Percentiles rank a stretch among this genome's conserved stretches.
Conservation (phyloP, 2,797 vertebrate species). For the Neosalanx taihuensis region DNA sequence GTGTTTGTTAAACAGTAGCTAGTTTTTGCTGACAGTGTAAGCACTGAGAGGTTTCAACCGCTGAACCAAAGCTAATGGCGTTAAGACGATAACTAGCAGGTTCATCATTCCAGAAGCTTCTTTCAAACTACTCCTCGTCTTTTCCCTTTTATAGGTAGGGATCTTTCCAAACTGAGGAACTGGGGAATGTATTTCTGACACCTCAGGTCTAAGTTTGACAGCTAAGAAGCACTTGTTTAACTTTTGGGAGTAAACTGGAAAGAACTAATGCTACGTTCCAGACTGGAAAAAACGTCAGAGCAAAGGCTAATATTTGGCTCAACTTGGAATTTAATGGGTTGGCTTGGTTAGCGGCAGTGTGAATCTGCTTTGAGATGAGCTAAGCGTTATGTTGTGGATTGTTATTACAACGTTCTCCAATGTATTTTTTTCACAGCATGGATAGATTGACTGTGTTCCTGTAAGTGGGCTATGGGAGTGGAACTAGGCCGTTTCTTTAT, state of each 20-base stretch:
- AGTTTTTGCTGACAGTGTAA: constrained; percentile 42
- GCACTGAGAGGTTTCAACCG: constrained; percentile 45
- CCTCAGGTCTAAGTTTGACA: constrained; percentile 64
- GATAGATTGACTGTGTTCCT: constrained; percentile 59
- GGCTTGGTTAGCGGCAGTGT: neutral
- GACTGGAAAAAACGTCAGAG: constrained; percentile 46
- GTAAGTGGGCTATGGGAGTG: constrained; percentile 67
- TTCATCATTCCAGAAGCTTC: constrained; percentile 29
- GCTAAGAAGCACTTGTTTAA: constrained; percentile 70
- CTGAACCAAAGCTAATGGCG: constrained; percentile 51
- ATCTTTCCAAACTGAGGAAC: constrained; percentile 52
- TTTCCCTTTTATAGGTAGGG: constrained; percentile 71
- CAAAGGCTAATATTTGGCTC: neutral
- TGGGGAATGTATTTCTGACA: constrained; percentile 67
- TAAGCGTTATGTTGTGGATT: constrained; percentile 54
- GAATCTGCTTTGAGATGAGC: constrained; percentile 31
- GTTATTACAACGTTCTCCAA: constrained; percentile 49
- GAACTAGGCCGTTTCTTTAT: constrained; percentile 63
- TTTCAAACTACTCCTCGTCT: constrained; percentile 40
- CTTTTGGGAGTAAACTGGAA: constrained; percentile 69
- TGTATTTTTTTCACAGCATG: constrained; percentile 11
- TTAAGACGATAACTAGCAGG: constrained; percentile 64
- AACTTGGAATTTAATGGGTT: neutral
- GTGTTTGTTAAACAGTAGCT: constrained; percentile 46
- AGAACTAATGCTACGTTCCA: constrained; percentile 56